These are phyloP conservation scores for Protobothrops flavoviridis DNA, from an alignment of 2,113 vertebrate species.

Conservation along the genomic window DNA sequence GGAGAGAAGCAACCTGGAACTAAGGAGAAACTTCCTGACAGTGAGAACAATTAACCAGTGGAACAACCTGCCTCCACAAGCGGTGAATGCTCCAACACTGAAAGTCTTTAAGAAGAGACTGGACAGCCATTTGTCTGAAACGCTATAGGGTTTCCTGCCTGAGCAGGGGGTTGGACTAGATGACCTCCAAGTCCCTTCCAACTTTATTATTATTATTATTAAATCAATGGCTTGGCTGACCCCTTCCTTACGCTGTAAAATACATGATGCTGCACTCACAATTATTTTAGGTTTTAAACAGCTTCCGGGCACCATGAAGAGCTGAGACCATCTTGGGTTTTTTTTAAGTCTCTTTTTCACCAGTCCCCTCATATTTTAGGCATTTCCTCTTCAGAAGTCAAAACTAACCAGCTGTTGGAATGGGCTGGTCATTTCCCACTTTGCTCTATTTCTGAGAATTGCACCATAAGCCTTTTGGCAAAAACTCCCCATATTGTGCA, in stretches of 20 bases:
- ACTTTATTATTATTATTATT: too few species aligned
- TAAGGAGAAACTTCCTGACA: too few species aligned
- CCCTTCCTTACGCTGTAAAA: neutral
- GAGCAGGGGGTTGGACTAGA: too few species aligned
- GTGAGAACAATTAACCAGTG: too few species aligned
- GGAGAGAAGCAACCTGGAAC: too few species aligned
- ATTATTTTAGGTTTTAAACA: neutral
- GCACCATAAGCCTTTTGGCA: neutral
- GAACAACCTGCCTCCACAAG: too few species aligned
- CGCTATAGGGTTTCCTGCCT: too few species aligned
- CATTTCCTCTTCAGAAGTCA: neutral
- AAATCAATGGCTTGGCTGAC: neutral
- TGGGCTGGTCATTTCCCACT: neutral
- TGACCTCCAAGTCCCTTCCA: too few species aligned
- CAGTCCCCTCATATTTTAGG: neutral
- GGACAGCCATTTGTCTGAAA: too few species aligned
- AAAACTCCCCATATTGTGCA: neutral
- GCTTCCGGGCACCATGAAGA: neutral
- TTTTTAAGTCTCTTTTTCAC: neutral
- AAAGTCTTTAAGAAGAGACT: too few species aligned
- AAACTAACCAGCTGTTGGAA: neutral
- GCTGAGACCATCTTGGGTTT: neutral
- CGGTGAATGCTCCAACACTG: too few species aligned
- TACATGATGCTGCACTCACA: neutral
- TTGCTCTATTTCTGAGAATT: neutral